phyloP scores from a whole-genome alignment of 2,797 vertebrate genomes.

The Crenichthys baileyi region DNA sequence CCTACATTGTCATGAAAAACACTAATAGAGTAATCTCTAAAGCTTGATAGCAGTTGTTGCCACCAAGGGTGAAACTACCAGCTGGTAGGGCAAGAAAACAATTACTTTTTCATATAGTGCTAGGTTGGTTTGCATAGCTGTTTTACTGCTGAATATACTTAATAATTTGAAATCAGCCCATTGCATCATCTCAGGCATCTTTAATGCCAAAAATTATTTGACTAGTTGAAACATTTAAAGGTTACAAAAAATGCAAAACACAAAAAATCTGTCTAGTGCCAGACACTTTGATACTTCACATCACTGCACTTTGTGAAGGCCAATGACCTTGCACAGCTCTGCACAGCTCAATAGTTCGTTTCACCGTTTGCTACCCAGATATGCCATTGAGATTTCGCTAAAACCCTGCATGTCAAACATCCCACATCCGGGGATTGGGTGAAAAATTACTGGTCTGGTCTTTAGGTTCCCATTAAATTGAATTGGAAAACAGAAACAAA shows the following conservation, averaged over 20 bases:
- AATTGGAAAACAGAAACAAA: slow-evolving; percentile 59
- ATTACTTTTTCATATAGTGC: background rate
- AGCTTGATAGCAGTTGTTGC: background rate
- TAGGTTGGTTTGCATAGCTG: background rate
- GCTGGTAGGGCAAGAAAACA: background rate
- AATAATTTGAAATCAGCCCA: background rate
- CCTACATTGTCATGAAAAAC: background rate
- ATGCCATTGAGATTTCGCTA: slow-evolving; percentile 67
- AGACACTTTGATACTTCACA: background rate
- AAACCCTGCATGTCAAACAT: slow-evolving; percentile 73
- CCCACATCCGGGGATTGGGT: slow-evolving; percentile 73
- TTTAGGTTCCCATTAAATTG: slow-evolving; percentile 71
- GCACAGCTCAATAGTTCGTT: slow-evolving; percentile 57
- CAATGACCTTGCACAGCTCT: slow-evolving; percentile 64
- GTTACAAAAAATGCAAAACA: background rate
- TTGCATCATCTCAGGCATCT: background rate
- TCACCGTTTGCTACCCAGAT: slow-evolving; percentile 50
- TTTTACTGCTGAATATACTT: background rate
- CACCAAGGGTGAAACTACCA: background rate
- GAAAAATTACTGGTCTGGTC: slow-evolving; percentile 63
- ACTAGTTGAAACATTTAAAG: background rate
- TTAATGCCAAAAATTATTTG: background rate
- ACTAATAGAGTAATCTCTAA: background rate
- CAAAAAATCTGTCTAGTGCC: background rate
- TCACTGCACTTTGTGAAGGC: slow-evolving; percentile 29